Percentiles rank a stretch among this genome's conserved stretches.
Conservation (phyloP, 2,113 vertebrate genomes). For the Bettongia penicillata region DNA sequence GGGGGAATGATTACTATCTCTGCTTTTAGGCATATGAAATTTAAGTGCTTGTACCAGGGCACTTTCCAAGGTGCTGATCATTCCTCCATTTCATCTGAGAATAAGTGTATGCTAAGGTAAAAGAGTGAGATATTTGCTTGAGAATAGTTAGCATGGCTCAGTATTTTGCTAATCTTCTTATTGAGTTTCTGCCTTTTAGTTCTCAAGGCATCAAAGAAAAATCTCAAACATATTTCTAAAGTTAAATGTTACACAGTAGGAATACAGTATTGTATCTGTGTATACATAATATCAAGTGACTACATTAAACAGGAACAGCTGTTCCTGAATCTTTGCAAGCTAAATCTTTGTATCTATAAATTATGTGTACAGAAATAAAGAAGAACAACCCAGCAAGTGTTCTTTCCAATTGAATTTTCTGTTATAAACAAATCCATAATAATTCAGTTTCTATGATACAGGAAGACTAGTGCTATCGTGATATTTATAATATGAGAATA, state of each 20-base stretch:
- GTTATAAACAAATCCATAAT: conserved; percentile 60
- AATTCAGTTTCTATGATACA: conserved; percentile 41
- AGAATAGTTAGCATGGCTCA: conserved; percentile 21
- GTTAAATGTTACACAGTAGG: conserved; percentile 65
- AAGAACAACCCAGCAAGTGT: conserved; percentile 59
- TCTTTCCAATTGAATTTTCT: conserved; percentile 47
- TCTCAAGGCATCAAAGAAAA: conserved; percentile 41
- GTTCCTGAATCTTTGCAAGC: conserved; percentile 76
- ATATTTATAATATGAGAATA: conserved; percentile 56
- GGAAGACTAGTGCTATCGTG: conserved; percentile 56
- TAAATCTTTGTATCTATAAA: conserved; percentile 76
- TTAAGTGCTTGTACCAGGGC: background rate
- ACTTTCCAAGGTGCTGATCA: background rate
- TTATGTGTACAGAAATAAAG: conserved; percentile 68
- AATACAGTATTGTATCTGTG: conserved; percentile 66
- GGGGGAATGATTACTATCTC: background rate
- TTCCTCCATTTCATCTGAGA: background rate
- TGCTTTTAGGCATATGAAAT: background rate
- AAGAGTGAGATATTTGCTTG: background rate
- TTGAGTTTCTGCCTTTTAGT: conserved; percentile 25
- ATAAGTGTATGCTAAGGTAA: background rate
- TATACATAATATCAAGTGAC: conserved; percentile 69
- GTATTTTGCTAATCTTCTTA: conserved; percentile 50
- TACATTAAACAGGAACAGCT: conserved; percentile 76
- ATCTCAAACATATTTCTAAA: conserved; percentile 58